These are phyloP conservation scores for Dascillus cervinus DNA, from an alignment of 2,888 invertebrate species.

Conservation along the genomic window DNA sequence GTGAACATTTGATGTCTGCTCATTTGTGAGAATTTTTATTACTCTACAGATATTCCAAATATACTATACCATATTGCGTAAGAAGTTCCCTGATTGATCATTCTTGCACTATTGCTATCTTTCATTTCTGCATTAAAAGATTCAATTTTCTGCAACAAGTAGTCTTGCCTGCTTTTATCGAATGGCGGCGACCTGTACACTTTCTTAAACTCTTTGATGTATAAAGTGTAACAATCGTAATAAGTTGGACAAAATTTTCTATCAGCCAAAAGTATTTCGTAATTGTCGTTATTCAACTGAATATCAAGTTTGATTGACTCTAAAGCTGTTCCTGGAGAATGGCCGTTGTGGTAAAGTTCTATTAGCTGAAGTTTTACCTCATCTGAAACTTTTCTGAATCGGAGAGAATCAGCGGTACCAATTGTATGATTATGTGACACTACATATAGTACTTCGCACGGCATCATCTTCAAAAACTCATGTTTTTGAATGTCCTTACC, in stretches of 20 bases:
- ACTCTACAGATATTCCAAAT: no score
- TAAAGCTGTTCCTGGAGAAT: constrained; percentile 9
- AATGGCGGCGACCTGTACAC: not conserved
- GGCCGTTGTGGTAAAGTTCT: constrained; percentile 8
- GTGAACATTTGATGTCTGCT: no score
- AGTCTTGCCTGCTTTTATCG: no score
- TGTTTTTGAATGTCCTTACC: constrained; percentile 9
- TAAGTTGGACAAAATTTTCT: constrained; percentile 11
- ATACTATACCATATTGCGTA: constrained; percentile 6
- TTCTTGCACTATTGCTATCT: constrained; percentile 2
- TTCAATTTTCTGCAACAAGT: no score
- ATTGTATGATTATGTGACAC: constrained; percentile 9
- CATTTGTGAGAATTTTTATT: no score
- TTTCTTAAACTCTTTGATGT: constrained; percentile 5
- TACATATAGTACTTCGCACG: constrained; percentile 9
- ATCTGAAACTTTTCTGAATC: constrained; percentile 8
- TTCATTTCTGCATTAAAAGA: no score
- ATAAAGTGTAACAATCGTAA: constrained; percentile 11
- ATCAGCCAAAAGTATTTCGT: constrained; percentile 9
- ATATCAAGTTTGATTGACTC: constrained; percentile 12
- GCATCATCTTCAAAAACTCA: constrained; percentile 8
- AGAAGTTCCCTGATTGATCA: constrained; percentile 3
- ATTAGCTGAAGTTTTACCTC: constrained; percentile 9
- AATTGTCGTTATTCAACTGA: constrained; percentile 7
- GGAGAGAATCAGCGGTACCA: constrained; percentile 2